Base-by-base conservation (phyloP, 1,140 invertebrate species). In the Radopholus similis region DNA sequence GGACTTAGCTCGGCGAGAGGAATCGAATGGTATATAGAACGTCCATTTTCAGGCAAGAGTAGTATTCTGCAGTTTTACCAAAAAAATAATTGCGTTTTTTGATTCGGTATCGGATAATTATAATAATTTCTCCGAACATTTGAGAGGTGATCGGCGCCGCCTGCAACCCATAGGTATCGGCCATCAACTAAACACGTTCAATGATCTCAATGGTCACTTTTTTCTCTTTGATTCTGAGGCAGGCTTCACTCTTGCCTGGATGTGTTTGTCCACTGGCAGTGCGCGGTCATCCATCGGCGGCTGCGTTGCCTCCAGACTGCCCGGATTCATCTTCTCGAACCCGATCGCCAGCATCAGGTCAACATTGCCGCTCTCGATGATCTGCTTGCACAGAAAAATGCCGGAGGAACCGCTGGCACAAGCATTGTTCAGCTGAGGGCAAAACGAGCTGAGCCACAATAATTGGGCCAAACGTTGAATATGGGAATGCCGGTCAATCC, bases 251-350 rank as follows among this genome's bases (percentile, higher is more conserved):
- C n/a, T 51, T 51, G 47, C 47, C 47, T 90, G 87, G 13, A 95
- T 88, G 83, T 97, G 94, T 75, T 90, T 92, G 54, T 96, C 93
- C 86, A 97, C 87, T 15, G 95, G 94, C 85, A 93, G 91, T 0
- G 91, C 90, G 55, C 94, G 88, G 82, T 97, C 94, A 51, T 85
- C 86, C 30, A 54, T 42, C 28, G 47, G 23, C 66, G 55, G 63
- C 78, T 89, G 88, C 85, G 89, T 89, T 0, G 87, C 86, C 18
- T 87, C 86, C 2, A 97, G 85, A 15, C 94, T 93, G 0, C 95
- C 95, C 51, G 87, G 86, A 75, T 94, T 89, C 95, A 98, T 98
- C 84, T 97, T 97, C 80, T 98, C 95, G 84, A 97, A 98, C 4
- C 95, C 95, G 49, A 97, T 81, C 21, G 93, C 95, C 40, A 98